Percentiles rank a stretch among this genome's conserved stretches.
These are phyloP conservation scores for Tauraco hartlaubi DNA, from an alignment of 2,797 vertebrate species.

Conservation along the genomic window DNA sequence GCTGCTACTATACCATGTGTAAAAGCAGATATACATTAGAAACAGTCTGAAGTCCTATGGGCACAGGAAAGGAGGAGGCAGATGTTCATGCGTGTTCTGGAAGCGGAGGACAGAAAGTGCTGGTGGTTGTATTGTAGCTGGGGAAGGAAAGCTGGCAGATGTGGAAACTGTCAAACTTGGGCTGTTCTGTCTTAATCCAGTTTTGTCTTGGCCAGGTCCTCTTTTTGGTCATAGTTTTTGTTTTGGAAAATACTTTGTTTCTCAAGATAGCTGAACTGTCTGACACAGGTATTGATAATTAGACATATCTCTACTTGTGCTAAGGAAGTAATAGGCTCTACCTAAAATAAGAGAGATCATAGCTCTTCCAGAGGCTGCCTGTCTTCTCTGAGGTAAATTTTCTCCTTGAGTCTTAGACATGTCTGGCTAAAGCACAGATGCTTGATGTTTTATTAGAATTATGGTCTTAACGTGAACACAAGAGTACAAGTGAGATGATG, in stretches of 20 bases:
- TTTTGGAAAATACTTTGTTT: not conserved
- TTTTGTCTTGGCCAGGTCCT: not conserved
- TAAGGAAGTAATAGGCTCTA: not conserved
- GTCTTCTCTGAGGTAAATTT: not conserved
- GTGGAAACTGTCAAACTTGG: not conserved
- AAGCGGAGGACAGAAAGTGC: not conserved
- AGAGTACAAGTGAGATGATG: not conserved
- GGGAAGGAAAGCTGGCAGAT: not conserved
- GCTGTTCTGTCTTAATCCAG: not conserved
- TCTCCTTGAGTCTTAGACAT: not conserved
- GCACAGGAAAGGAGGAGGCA: not conserved
- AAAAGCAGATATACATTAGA: not conserved
- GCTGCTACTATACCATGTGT: fast-evolving
- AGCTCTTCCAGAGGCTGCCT: not conserved
- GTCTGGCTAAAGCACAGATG: not conserved
- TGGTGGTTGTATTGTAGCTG: not conserved
- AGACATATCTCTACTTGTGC: not conserved
- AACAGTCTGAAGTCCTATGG: not conserved
- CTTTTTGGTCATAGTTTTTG: not conserved
- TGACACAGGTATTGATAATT: not conserved
- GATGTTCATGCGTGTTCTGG: not conserved
- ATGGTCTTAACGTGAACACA: not conserved
- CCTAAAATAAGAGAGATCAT: not conserved
- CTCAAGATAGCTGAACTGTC: not conserved
- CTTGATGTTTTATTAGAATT: not conserved